Evolutionary conservation across 1,140 invertebrate species (phyloP).

Genomic region (Dinoponera quadriceps): DNA sequence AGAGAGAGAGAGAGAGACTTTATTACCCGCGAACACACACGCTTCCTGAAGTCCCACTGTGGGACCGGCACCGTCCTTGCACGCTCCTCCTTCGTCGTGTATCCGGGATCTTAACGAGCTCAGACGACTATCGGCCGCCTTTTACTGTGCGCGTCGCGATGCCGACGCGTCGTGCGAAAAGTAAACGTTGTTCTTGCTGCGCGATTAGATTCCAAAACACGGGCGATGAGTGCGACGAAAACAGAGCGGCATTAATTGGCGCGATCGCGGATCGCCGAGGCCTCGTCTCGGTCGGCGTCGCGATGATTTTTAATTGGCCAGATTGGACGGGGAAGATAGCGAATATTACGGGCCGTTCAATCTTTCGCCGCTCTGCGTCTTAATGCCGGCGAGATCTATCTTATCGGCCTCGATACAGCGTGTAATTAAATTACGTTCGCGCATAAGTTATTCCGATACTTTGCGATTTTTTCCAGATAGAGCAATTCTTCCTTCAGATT

Average conservation of each 20-base stretch:
- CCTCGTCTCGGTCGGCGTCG: constrained; percentile 9
- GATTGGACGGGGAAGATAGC: constrained; percentile 21
- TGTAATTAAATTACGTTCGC: constrained; percentile 22
- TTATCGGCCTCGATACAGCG: constrained; percentile 14
- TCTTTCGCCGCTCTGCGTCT: constrained; percentile 7
- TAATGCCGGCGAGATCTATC: constrained; percentile 7
- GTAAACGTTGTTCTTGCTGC: background rate
- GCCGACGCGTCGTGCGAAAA: constrained; percentile 1
- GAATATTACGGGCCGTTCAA: background rate
- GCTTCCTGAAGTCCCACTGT: constrained; percentile 78
- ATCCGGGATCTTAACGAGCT: constrained; percentile 69
- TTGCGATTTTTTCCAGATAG: no score
- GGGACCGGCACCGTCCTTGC: constrained; percentile 64
- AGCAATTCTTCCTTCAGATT: no score
- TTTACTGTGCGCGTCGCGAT: constrained; percentile 24
- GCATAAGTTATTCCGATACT: no score
- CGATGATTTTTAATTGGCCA: constrained; percentile 32
- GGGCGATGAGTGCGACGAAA: constrained; percentile 6
- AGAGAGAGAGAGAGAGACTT: no score
- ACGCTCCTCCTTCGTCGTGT: constrained; percentile 17
- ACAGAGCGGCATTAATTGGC: constrained; percentile 21
- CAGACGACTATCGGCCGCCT: constrained; percentile 54
- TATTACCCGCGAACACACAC: constrained; percentile 82
- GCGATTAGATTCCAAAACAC: constrained; percentile 20
- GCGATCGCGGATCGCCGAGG: background rate